Conservation (phyloP, 2,113 vertebrate genomes). For the Tringa solitaria region DNA sequence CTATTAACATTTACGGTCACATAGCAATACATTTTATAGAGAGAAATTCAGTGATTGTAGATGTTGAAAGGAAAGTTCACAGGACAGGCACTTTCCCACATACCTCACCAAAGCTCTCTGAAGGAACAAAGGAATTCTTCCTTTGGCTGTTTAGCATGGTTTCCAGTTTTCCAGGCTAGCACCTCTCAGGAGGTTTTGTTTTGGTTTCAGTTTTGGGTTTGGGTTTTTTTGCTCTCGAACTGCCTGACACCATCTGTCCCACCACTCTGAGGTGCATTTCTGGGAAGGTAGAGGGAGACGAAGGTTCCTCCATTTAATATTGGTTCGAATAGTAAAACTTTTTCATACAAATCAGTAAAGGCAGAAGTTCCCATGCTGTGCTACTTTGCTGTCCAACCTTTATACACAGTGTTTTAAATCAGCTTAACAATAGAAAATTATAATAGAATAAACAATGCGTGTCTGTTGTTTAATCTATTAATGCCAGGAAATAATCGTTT, state of each 20-base stretch:
- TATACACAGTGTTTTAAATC: not conserved
- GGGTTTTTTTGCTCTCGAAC: not conserved
- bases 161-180: not conserved
- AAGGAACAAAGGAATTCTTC: not conserved
- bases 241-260: not conserved
- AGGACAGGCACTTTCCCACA: not conserved
- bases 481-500: not conserved
- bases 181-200: not conserved
- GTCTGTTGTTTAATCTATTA: not conserved
- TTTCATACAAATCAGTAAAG: not conserved
- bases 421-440: not conserved
- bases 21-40: not conserved
- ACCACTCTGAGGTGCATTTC: not conserved
- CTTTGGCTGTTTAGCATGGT: not conserved
- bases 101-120: not conserved
- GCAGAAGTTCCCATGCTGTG: not conserved
- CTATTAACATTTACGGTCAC: not conserved
- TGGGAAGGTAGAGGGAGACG: not conserved
- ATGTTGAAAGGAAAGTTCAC: not conserved
- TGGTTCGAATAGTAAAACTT: rapidly evolving
- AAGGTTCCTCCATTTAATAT: not conserved
- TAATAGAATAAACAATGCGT: not conserved
- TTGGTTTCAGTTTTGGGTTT: not conserved
- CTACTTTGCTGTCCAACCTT: not conserved
- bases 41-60: not conserved